Conservation (phyloP, 2,888 invertebrate genomes). For the Dione juno region DNA sequence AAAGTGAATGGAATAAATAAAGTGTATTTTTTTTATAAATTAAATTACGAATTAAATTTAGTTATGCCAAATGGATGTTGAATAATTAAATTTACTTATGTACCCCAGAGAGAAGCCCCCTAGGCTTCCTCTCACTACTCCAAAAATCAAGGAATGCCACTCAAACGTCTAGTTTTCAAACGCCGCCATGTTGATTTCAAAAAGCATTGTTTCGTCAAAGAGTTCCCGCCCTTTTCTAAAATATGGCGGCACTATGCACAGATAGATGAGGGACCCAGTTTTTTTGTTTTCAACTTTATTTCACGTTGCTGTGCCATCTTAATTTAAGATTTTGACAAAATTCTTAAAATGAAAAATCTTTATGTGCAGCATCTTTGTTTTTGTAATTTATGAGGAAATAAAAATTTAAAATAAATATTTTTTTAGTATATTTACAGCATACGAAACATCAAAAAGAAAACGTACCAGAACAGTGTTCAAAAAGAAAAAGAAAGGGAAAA, state of each 20-base stretch:
- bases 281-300: constrained; percentile 22
- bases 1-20: too few relatives aligned
- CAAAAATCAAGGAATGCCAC: constrained; percentile 10
- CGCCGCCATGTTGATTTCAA: constrained; percentile 43
- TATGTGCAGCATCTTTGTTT: background rate
- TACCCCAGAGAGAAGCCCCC: background rate
- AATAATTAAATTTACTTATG: background rate
- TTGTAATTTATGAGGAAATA: too few relatives aligned
- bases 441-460: background rate
- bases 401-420: too few relatives aligned
- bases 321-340: background rate
- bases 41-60: too few relatives aligned
- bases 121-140: background rate
- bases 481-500: constrained; percentile 27
- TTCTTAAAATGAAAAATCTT: background rate
- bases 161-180: constrained; percentile 27
- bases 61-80: background rate
- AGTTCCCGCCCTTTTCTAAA: constrained; percentile 44
- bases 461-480: constrained; percentile 7
- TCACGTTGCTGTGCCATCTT: background rate
- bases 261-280: constrained; percentile 30
- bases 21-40: too few relatives aligned
- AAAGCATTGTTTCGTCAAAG: constrained; percentile 40
- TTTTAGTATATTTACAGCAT: too few relatives aligned
- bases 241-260: constrained; percentile 40